Percentiles rank a stretch among this genome's conserved stretches.
These are phyloP conservation scores for Galerucella calmariensis DNA, from an alignment of 2,888 invertebrate species.

Conservation along the genomic window DNA sequence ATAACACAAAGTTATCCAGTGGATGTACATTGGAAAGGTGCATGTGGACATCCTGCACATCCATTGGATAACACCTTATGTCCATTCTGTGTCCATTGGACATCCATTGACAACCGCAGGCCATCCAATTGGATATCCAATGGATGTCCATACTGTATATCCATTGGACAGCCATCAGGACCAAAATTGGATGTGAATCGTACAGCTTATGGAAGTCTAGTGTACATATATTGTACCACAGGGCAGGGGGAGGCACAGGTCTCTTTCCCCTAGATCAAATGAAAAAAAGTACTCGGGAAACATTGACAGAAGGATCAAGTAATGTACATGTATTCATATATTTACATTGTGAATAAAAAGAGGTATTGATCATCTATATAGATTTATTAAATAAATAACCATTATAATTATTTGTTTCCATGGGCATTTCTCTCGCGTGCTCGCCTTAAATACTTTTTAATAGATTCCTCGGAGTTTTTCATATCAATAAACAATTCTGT, in stretches of 20 bases:
- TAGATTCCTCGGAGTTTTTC: not conserved
- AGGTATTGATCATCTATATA: not conserved
- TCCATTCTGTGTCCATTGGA: constrained; percentile 16
- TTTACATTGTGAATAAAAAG: too few species aligned
- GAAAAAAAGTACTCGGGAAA: too few species aligned
- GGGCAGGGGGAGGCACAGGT: too few species aligned
- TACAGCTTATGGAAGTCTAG: too few species aligned
- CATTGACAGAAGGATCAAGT: too few species aligned
- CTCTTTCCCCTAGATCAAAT: too few species aligned
- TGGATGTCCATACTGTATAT: constrained; percentile 8
- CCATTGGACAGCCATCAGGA: too few species aligned
- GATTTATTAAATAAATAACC: constrained; percentile 4
- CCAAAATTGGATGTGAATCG: too few species aligned
- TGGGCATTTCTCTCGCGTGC: constrained; percentile 11
- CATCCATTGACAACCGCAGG: constrained; percentile 18
- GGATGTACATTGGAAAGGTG: constrained; percentile 15
- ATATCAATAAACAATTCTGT: not conserved
- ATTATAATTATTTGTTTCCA: constrained; percentile 11
- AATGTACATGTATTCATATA: too few species aligned
- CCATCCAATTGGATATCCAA: constrained; percentile 16
- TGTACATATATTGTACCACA: too few species aligned
- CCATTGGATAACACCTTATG: constrained; percentile 10
- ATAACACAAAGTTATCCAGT: too few species aligned
- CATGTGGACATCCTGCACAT: constrained; percentile 16
- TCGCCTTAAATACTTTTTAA: constrained; percentile 7